Evolutionary conservation across 2,797 vertebrate genomes (phyloP).

Genomic region (Lepilemur ruficaudatus): DNA sequence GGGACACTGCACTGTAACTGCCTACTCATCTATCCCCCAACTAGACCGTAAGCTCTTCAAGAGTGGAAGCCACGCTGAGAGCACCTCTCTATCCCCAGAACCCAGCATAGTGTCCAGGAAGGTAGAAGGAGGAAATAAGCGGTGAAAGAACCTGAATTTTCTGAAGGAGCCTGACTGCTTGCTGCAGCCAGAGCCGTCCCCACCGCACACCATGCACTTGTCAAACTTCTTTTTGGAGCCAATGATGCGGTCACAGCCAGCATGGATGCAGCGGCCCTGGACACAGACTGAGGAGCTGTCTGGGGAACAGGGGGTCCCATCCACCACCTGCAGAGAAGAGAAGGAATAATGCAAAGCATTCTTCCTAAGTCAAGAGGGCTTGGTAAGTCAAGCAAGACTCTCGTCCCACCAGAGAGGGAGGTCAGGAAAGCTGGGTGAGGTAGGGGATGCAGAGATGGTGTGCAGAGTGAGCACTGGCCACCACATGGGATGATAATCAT

Average conservation of each 20-base stretch:
- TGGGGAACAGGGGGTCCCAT: constrained; percentile 83
- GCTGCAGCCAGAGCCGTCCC: constrained; percentile 78
- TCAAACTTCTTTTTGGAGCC: constrained; percentile 86
- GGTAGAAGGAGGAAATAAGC: background rate
- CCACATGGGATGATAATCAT: background rate
- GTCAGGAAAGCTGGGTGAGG: background rate
- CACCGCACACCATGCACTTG: constrained; percentile 85
- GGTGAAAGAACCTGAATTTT: constrained; percentile 76
- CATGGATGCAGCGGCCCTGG: constrained; percentile 82
- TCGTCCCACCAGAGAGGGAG: background rate
- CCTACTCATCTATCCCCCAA: background rate
- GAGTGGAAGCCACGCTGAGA: background rate
- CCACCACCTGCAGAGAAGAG: constrained; percentile 78
- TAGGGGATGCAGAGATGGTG: background rate
- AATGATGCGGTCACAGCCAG: constrained; percentile 83
- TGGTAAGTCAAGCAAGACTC: background rate
- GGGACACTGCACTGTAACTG: background rate
- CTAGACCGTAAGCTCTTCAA: background rate
- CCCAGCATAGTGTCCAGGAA: background rate
- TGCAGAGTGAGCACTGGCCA: background rate
- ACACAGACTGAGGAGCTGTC: constrained; percentile 83
- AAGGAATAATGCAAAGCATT: background rate
- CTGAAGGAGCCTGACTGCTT: constrained; percentile 82
- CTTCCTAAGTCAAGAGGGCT: background rate
- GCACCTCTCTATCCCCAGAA: background rate